A percentile compares a stretch with the other conserved stretches of the same genome.
Conservation (phyloP, 2,113 vertebrate species). For the Centropus unirufus region DNA sequence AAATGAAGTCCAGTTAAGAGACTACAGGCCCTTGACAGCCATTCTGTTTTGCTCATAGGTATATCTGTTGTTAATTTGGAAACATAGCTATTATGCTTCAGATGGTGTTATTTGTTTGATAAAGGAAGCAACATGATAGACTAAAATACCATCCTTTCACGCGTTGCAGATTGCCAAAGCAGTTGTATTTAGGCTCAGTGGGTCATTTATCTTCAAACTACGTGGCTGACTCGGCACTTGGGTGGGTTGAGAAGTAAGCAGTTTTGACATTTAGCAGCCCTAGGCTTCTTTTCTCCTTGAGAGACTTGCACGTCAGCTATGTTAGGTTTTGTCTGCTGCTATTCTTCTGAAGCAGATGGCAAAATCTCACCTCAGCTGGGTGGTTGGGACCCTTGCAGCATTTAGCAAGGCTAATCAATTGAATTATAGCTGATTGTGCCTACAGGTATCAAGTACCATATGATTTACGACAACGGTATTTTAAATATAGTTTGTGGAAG, state of each 20-base stretch:
- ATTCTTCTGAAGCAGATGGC: conserved; percentile 64
- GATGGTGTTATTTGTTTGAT: not conserved
- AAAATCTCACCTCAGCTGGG: conserved; percentile 59
- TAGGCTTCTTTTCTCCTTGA: conserved; percentile 71
- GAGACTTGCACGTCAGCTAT: conserved; percentile 46
- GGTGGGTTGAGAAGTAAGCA: conserved; percentile 40
- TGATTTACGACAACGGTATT: conserved; percentile 18
- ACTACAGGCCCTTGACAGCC: not conserved
- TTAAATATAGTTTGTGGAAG: conserved; percentile 27
- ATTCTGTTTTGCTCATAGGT: not conserved
- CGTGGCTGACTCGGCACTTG: conserved; percentile 60
- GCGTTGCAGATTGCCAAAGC: not conserved
- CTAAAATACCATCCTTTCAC: not conserved
- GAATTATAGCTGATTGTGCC: conserved; percentile 38
- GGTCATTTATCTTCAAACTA: conserved; percentile 44
- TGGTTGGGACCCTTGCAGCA: conserved; percentile 37
- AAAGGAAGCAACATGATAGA: not conserved
- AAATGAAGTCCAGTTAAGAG: not conserved
- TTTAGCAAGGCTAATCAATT: conserved; percentile 49
- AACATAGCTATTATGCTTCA: not conserved
- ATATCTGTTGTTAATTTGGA: conserved; percentile 38
- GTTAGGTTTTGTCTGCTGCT: conserved; percentile 30
- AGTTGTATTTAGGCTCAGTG: not conserved
- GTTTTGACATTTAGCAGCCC: conserved; percentile 58
- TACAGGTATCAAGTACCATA: not conserved